phyloP scores from a whole-genome alignment of 2,888 invertebrate species.

The Latheticus oryzae region DNA sequence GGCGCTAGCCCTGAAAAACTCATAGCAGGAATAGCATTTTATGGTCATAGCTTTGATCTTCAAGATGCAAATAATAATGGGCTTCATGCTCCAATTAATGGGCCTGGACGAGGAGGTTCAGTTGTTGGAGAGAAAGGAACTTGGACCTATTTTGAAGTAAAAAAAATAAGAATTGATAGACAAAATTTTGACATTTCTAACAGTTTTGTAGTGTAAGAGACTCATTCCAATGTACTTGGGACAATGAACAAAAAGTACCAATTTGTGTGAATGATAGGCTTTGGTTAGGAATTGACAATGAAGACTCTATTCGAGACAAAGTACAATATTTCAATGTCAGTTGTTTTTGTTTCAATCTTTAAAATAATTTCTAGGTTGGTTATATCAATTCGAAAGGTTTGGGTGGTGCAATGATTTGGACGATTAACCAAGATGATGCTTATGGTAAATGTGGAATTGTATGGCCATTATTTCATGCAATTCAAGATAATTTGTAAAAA shows the following conservation, averaged over 20 bases:
- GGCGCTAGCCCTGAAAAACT: constrained; percentile 35
- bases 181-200: neutral
- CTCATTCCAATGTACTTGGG: constrained; percentile 41
- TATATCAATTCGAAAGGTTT: constrained; percentile 33
- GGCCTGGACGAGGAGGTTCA: constrained; percentile 18
- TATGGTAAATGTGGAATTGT: constrained; percentile 47
- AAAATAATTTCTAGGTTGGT: constrained; percentile 17
- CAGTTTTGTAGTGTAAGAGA: constrained; percentile 5
- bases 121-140: constrained; percentile 15
- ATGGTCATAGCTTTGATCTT: constrained; percentile 34
- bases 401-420: constrained; percentile 52
- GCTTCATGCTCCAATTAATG: constrained; percentile 69
- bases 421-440: constrained; percentile 49
- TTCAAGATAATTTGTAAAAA: constrained; percentile 37
- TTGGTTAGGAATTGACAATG: constrained; percentile 53
- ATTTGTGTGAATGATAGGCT: constrained; percentile 48
- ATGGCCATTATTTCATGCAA: constrained; percentile 44
- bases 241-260: constrained; percentile 49
- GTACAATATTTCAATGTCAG: constrained; percentile 32
- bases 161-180: constrained; percentile 14
- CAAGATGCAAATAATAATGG: constrained; percentile 56
- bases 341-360: neutral
- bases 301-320: constrained; percentile 47
- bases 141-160: constrained; percentile 18
- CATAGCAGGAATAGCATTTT: constrained; percentile 30